A percentile compares a stretch with the other conserved stretches of the same genome.
Evolutionary conservation across 35 echinoderm and acorn worm species (phyloP).

Genomic region (Holothuria glaberrima): DNA sequence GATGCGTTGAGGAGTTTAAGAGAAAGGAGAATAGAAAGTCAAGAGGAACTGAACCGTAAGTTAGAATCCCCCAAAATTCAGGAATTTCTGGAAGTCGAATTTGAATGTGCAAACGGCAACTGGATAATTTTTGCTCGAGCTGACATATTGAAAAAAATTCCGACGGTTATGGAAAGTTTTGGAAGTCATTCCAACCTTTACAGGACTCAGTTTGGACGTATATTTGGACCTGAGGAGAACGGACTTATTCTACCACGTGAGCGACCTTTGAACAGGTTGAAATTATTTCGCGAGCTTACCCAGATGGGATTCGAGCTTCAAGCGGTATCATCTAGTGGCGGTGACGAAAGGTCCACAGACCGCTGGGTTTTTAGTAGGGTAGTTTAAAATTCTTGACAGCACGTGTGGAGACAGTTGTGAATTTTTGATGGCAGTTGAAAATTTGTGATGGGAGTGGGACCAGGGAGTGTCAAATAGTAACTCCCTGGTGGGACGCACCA

Average conservation of each 20-base stretch:
- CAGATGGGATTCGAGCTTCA: constrained; percentile 73
- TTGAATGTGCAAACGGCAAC: constrained; percentile 93
- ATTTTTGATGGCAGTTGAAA: too few species aligned
- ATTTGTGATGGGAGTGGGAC: too few species aligned
- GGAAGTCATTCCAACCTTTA: constrained; percentile 41
- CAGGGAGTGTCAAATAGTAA: too few species aligned
- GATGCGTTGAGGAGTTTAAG: constrained; percentile 46
- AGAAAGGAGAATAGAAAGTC: constrained; percentile 27
- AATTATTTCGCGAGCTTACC: constrained; percentile 84
- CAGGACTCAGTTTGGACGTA: constrained; percentile 56
- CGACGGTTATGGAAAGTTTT: constrained; percentile 64
- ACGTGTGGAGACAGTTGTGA: too few species aligned
- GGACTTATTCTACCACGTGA: constrained; percentile 86
- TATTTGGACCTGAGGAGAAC: constrained; percentile 76
- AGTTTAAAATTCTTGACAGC: constrained; percentile 14
- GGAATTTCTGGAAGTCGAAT: constrained; percentile 95
- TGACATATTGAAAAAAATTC: constrained; percentile 75
- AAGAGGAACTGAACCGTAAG: constrained; percentile 44
- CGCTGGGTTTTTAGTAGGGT: constrained; percentile 85
- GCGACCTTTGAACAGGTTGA: constrained; percentile 78
- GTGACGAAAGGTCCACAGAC: constrained; percentile 93
- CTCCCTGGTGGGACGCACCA: too few species aligned
- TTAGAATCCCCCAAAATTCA: constrained; percentile 55
- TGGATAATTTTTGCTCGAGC: constrained; percentile 87
- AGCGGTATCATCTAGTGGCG: constrained; percentile 85